These are phyloP conservation scores for Oscheius onirici DNA, from an alignment of 2,888 invertebrate species.

Conservation along the genomic window DNA sequence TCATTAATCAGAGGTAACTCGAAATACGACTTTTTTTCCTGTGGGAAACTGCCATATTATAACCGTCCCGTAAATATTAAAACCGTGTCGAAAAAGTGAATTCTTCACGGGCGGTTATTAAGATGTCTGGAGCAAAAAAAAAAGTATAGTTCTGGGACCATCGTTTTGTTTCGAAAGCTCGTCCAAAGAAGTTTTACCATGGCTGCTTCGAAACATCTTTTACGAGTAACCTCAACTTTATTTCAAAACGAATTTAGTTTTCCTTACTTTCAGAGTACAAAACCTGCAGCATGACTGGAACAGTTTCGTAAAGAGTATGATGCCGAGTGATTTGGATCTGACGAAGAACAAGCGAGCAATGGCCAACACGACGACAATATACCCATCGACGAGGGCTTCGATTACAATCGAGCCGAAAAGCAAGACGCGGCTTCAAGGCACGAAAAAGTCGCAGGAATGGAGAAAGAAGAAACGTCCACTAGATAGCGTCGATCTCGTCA, in stretches of 20 bases:
- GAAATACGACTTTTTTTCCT: no score
- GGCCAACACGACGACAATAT: constrained; percentile 14
- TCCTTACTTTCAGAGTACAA: constrained; percentile 40
- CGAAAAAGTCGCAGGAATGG: constrained; percentile 11
- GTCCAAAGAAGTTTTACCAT: no score
- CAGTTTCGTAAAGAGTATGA: constrained; percentile 50
- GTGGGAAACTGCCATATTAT: no score
- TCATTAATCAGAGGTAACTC: constrained; percentile 21
- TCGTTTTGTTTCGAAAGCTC: no score
- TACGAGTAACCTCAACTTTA: no score
- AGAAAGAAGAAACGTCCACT: constrained; percentile 49
- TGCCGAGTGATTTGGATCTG: constrained; percentile 55
- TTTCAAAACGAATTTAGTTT: no score
- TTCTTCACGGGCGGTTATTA: no score
- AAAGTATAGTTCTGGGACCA: no score
- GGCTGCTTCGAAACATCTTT: no score
- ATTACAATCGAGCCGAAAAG: constrained; percentile 31
- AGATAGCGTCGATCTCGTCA: constrained; percentile 59
- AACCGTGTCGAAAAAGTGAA: no score
- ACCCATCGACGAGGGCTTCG: constrained; percentile 30
- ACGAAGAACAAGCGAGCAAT: constrained; percentile 37
- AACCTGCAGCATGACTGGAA: constrained; percentile 59
- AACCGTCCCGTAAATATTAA: no score
- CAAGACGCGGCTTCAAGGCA: constrained; percentile 18
- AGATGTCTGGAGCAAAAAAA: no score